Conservation (phyloP, 2,113 vertebrate species). For the Zapornia atra region DNA sequence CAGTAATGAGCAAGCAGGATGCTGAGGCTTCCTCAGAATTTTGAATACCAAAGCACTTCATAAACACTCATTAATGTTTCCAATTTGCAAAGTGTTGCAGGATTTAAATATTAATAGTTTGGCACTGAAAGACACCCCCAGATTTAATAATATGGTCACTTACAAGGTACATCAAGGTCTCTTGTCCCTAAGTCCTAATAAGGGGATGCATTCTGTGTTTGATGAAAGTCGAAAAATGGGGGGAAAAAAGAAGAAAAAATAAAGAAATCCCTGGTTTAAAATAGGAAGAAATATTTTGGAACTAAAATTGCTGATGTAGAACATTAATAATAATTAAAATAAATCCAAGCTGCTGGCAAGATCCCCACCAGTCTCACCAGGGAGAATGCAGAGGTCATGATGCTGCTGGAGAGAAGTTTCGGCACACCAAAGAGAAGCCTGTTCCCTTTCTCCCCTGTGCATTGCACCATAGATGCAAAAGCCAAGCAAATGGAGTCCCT, state of each 20-base stretch:
- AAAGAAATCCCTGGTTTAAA: neutral
- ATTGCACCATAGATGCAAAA: neutral
- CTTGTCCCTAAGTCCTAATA: neutral
- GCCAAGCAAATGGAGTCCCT: fast-evolving
- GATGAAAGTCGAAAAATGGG: neutral
- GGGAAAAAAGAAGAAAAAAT: neutral
- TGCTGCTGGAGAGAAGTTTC: fast-evolving
- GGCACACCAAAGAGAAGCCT: neutral
- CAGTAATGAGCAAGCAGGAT: slow-evolving; percentile 58
- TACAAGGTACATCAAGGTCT: neutral
- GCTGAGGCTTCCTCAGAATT: slow-evolving; percentile 46
- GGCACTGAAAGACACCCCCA: neutral
- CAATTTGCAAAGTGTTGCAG: slow-evolving; percentile 52
- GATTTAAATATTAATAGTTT: slow-evolving; percentile 62
- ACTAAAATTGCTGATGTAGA: fast-evolving
- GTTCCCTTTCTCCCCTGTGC: fast-evolving
- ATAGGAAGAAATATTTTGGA: neutral
- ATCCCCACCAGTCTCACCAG: fast-evolving
- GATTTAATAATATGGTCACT: slow-evolving; percentile 1
- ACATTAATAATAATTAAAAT: neutral
- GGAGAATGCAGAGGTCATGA: fast-evolving
- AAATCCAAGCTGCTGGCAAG: neutral
- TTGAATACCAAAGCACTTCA: slow-evolving; percentile 40
- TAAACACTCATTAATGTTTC: slow-evolving; percentile 40
- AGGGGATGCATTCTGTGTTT: neutral